Evolutionary conservation across 2,888 invertebrate species (phyloP).

Genomic region (Julus scandinavius): DNA sequence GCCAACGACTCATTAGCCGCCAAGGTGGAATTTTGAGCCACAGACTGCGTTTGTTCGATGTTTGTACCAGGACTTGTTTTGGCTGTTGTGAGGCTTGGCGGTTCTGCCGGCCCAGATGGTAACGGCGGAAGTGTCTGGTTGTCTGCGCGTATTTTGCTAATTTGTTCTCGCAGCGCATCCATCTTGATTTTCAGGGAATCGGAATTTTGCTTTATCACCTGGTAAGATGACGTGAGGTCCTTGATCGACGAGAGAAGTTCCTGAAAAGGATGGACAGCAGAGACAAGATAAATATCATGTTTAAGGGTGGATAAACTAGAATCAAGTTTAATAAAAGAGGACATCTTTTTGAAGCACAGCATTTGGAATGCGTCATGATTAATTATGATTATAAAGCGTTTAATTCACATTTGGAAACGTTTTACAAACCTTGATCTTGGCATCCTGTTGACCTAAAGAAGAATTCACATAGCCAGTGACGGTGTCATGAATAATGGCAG

Average conservation of each 20-base stretch:
- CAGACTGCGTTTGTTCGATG: neutral
- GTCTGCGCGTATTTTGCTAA: conserved; percentile 27
- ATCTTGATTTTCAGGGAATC: conserved; percentile 14
- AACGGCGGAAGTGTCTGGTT: neutral
- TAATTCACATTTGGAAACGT: too few relatives aligned
- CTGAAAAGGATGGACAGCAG: neutral
- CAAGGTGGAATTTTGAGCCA: neutral
- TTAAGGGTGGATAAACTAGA: too few relatives aligned
- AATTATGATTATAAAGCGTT: too few relatives aligned
- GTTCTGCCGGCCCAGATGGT: neutral
- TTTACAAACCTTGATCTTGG: conserved; percentile 17
- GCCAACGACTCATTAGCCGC: neutral
- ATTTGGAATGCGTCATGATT: too few relatives aligned
- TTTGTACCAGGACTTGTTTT: neutral
- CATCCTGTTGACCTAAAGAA: neutral
- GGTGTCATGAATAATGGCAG: conserved; percentile 7
- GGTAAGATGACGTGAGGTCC: neutral
- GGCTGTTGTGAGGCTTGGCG: neutral
- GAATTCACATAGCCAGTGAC: neutral
- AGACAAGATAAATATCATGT: too few relatives aligned
- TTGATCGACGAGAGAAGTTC: neutral
- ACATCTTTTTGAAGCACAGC: too few relatives aligned
- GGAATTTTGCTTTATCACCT: neutral
- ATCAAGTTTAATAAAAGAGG: neutral
- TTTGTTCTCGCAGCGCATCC: conserved; percentile 33